Base-by-base conservation (phyloP, 1,140 invertebrate genomes). In the Diorhabda elongata region DNA sequence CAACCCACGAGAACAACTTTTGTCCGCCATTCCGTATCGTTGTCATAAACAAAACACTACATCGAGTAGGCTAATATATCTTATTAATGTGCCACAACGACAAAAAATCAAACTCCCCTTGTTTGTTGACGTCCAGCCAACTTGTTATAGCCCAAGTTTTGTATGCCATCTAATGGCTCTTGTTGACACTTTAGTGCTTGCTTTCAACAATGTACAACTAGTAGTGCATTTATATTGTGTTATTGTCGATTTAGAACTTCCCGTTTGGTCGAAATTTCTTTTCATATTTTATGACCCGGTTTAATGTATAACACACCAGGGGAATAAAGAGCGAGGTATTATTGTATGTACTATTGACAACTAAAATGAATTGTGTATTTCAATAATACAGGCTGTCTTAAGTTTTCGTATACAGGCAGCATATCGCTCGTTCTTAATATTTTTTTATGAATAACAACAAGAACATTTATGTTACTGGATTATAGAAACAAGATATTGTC, bases 61-160 rank as follows among this genome's bases (percentile, higher is more conserved):
- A 71, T 71, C 63, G 61, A 71, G 69, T 59, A 71, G 66, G 63
- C 69, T 67, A 67, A 71, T 71, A 71, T 71, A 71, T 71, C 69
- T 71, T 71, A 71, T 71, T 71, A 71, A 71, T 68, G 69, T 71
- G 66, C 66, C 47, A 65, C 45, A 58, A 9, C 5, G 61, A 47
- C 69, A 71, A 71, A 71, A 71, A 71, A 71, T 71, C 69, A 68
- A 71, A 71, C 61, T 71, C 69, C 61, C 47, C 69, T 71, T 68
- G 69, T 71, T 71, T 71, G 69, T 71, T 71, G 69, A 71, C 66
- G 69, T 62, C 69, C 66, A 61, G 58, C 69, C 69, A 67, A 67
- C 66, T 67, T 67, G 66, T 67, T 67, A 67, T 67, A 58, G 66
- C 58, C 69, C 57, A 71, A 71, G 64, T 71, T 52, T 52, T 71